Percentiles rank a stretch among this genome's conserved stretches.
Conservation (phyloP, 2,888 invertebrate species). For the Pheosia tremula region DNA sequence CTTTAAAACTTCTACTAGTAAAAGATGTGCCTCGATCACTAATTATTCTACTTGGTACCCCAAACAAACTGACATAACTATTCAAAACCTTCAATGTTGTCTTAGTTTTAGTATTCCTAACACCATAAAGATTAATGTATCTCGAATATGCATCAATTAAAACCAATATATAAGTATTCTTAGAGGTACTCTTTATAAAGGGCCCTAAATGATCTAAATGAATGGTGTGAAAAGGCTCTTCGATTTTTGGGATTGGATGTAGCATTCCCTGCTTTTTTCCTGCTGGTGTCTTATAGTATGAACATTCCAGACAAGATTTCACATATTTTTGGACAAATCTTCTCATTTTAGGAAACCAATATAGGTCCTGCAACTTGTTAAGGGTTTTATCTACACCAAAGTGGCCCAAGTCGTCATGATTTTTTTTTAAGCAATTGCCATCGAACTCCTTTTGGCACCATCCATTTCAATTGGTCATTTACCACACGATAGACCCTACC, state of each 20-base stretch:
- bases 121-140: conserved; percentile 5
- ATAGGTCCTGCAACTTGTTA: conserved; percentile 4
- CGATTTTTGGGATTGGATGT: conserved; percentile 28
- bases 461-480: conserved; percentile 11
- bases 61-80: conserved; percentile 5
- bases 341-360: conserved; percentile 27
- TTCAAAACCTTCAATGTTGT: conserved; percentile 6
- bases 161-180: conserved; percentile 11
- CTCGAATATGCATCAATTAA: conserved; percentile 12
- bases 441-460: conserved; percentile 21
- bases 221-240: conserved; percentile 21
- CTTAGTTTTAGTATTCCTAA: conserved; percentile 8
- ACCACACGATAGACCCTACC: no score
- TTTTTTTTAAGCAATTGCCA: conserved; percentile 20
- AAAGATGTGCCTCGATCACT: conserved; percentile 8
- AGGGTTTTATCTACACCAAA: conserved; percentile 15
- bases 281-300: no score
- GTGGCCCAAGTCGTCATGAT: conserved; percentile 28
- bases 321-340: no score
- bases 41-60: neutral
- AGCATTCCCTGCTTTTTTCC: no score
- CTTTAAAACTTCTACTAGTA: conserved; percentile 1
- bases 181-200: conserved; percentile 9
- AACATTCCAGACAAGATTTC: no score
- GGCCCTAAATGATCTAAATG: conserved; percentile 13